Conservation (phyloP, 2,797 vertebrate species). For the Stomatorhinus walkeri region DNA sequence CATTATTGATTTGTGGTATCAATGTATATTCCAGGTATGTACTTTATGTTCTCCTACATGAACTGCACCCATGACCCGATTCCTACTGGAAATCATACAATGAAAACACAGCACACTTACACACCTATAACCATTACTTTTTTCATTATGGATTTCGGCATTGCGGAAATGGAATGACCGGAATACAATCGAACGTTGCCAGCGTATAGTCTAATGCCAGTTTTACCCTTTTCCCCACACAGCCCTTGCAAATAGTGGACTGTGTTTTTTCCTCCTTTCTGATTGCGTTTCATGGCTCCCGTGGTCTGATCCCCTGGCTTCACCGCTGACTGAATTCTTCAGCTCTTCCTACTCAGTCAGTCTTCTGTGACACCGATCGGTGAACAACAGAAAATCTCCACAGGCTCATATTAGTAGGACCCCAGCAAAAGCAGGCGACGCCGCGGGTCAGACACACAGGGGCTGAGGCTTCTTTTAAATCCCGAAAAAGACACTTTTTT, state of each 20-base stretch:
- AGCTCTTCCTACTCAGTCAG: neutral
- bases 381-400: neutral
- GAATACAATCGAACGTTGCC: neutral
- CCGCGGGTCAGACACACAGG: neutral
- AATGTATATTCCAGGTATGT: neutral
- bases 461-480: neutral
- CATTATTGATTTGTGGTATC: neutral
- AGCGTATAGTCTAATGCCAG: neutral
- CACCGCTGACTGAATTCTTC: neutral
- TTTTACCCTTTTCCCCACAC: neutral
- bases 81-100: neutral
- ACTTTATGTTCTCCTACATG: neutral
- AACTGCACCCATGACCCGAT: neutral
- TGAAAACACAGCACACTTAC: neutral
- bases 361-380: neutral
- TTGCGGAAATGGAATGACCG: neutral
- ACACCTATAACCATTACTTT: neutral
- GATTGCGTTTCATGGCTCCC: neutral
- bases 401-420: neutral
- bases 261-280: neutral
- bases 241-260: neutral
- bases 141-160: neutral
- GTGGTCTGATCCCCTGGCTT: neutral
- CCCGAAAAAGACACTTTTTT: neutral
- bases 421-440: neutral